Base-by-base conservation (phyloP, 2,797 vertebrate species). In the Heterohyrax brucei region DNA sequence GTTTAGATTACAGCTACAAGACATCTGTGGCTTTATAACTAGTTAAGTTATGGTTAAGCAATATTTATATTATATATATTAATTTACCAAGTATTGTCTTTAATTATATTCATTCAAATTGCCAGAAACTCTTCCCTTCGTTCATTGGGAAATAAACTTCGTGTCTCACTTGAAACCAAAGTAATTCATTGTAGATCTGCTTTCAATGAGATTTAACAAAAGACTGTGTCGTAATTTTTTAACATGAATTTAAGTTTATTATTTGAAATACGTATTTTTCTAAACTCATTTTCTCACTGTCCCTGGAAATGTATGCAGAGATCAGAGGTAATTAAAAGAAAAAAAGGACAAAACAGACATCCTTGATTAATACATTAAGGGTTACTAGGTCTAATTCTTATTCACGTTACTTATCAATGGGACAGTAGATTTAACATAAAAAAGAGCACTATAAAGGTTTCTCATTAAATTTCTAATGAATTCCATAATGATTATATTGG, bases 341-440 rank as follows among this genome's bases (percentile, higher is more conserved):
- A 48, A 46, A 96, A 85, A 97, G 13, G 4, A 82, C 72, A 91
- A 64, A 90, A n/a, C 50, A 93, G 33, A 84, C 7, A 77, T 85
- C 95, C 75, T 46, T 95, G 46, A 94, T 97, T 95, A 96, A 68
- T 68, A 90, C 73, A 97, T 91, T 89, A 64, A 91, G 68, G 89
- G 13, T 92, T 93, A 92, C 79, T 95, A 97, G 62, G 26, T 95
- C 12, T 91, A 91, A 87, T 93, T 95, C 48, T 96, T 18, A 73
- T 26, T 93, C 50, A 82, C 48, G 21, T 95, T 93, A 85, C 50
- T 91, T 93, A 95, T 59, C 81, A 78, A 62, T 95, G n/a, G 78
- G 95, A 61, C 7, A 92, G 44, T 33, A 70, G 5, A 56, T 10
- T 81, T 97, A 96, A 95, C 59, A 56, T 81, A 46, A 61, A 64